Evolutionary conservation across 2,113 vertebrate genomes (phyloP), one percentile per base, ranked within the genome.

Genomic region (Leucopsar rothschildi): DNA sequence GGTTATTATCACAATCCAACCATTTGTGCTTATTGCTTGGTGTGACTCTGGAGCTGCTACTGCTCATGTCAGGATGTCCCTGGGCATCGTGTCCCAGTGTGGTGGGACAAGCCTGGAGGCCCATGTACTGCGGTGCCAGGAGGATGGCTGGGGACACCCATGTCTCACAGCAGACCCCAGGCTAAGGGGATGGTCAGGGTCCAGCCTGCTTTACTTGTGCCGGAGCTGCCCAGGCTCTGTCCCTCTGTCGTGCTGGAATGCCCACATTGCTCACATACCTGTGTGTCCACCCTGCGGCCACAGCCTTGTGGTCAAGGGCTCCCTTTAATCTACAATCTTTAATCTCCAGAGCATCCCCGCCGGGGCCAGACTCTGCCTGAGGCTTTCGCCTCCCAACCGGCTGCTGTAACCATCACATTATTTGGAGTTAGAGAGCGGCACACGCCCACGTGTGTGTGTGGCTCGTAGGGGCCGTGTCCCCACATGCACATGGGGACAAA

Each of bases 301-400:
- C 35, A 79, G n/a, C 28, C 81, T 61, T 11, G 15, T 42, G 56
- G 71, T 90, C 86, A 88, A 78, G 84, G 64, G 42, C 44, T 88
- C 80, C 60, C 95, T 97, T 81, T 97, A 94, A 97, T 97, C 60
- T 63, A 35, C 5, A 1, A 15, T 28, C 50, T 52, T 52, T 52
- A 52, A 31, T 31, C 40, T 80, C 52, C 5, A 7, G 47, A 88
- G 63, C 76, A 92, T 68, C 39, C 24, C 76, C 0, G 0, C 18
- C 0, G 2, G 82, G 73, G 75, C 66, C 7, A 1, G 64, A n/a
- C 86, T 75, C 68, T 86, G 88, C 95, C 94, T 22, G 84, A 78
- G 57, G 71, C 77, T 69, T 59, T 60, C 57, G 21, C 24, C 33
- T 75, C 56, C 39, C 82, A 81, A 39, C 21, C 0, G 0, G n/a